Evolutionary conservation across 2,888 invertebrate genomes (phyloP).

Genomic region (Tridacna crocea): DNA sequence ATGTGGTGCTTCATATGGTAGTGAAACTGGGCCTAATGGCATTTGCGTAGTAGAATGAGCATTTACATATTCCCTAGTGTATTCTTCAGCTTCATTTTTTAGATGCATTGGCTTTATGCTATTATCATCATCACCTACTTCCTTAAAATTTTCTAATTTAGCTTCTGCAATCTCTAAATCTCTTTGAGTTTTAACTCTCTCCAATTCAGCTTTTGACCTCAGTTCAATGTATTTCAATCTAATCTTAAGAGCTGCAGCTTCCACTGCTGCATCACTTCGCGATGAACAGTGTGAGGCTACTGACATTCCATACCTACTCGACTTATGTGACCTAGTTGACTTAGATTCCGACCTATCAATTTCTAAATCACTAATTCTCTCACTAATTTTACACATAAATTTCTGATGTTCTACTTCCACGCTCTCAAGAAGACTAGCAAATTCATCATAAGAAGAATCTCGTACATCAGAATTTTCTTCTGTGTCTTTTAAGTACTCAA

Average conservation of each 20-base stretch:
- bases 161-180: constrained; percentile 18
- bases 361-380: background rate
- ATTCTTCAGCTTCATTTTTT: background rate
- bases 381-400: too few species aligned
- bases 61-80: constrained; percentile 2
- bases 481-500: background rate
- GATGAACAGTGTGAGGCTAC: background rate
- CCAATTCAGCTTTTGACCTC: constrained; percentile 20
- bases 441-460: background rate
- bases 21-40: too few species aligned
- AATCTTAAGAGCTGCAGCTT: constrained; percentile 26
- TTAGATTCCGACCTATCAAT: background rate
- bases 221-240: too few species aligned
- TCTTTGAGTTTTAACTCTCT: background rate
- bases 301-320: background rate
- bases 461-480: background rate
- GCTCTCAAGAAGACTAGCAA: background rate
- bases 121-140: background rate
- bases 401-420: background rate
- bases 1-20: background rate
- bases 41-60: background rate
- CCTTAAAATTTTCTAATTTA: background rate
- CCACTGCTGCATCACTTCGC: constrained; percentile 5
- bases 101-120: background rate
- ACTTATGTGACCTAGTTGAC: background rate